Conservation (phyloP, 2,797 vertebrate species). For the Cyclopterus lumpus region DNA sequence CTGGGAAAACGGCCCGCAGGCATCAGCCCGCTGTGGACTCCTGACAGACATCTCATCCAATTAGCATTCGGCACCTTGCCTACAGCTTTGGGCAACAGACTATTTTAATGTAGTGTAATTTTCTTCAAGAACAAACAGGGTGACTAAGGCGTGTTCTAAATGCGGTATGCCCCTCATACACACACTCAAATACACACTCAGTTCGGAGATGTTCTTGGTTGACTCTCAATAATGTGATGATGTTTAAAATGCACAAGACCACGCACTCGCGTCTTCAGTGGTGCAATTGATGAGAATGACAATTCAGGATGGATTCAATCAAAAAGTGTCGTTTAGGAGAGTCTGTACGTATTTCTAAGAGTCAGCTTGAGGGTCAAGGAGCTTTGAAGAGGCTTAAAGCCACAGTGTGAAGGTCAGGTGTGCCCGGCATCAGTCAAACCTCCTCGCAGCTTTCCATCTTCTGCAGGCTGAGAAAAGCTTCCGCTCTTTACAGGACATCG, state of each 20-base stretch:
- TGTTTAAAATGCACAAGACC: background rate
- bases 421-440: background rate
- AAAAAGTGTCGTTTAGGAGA: background rate
- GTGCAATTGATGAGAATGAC: background rate
- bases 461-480: constrained; percentile 28
- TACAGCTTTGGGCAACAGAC: constrained; percentile 62
- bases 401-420: constrained; percentile 17
- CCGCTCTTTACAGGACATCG: constrained; percentile 6
- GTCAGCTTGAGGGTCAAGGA: background rate
- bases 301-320: background rate
- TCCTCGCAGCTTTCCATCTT: constrained; percentile 23
- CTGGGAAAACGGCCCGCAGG: constrained; percentile 59
- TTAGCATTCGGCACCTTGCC: constrained; percentile 67
- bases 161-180: constrained; percentile 5
- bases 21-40: constrained; percentile 54
- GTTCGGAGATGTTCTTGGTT: constrained; percentile 3
- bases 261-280: background rate
- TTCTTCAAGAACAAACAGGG: constrained; percentile 35
- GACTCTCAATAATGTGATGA: background rate
- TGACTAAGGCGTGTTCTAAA: constrained; percentile 16
- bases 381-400: constrained; percentile 2
- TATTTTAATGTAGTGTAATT: constrained; percentile 46
- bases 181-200: background rate
- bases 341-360: background rate
- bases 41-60: constrained; percentile 71